phyloP scores from a whole-genome alignment of 2,113 vertebrate species.

The Pogona vitticeps region DNA sequence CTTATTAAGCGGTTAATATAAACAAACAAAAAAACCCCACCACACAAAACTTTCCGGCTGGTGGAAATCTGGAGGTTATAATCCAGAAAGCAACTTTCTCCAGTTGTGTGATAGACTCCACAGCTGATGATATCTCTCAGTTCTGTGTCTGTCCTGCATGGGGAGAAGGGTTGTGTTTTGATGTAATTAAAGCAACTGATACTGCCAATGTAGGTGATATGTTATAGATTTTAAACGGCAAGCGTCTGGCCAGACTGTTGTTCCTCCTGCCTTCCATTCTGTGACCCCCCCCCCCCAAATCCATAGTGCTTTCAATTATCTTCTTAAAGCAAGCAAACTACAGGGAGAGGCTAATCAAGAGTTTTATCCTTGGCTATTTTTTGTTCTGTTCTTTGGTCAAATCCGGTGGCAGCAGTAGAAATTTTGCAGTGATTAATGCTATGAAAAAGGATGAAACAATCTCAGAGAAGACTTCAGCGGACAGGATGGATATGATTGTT shows the following conservation, averaged over 20 bases:
- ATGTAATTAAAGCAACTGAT: slow-evolving; percentile 61
- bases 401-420: slow-evolving; percentile 48
- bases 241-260: slow-evolving; percentile 58
- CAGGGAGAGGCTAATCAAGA: slow-evolving; percentile 64
- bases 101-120: slow-evolving; percentile 43
- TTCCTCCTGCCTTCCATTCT: slow-evolving; percentile 35
- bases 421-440: slow-evolving; percentile 34
- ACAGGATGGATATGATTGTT: no score
- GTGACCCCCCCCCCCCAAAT: slow-evolving; percentile 10
- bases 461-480: not conserved
- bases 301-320: slow-evolving; percentile 71
- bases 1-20: slow-evolving; percentile 3
- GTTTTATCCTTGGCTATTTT: slow-evolving; percentile 51
- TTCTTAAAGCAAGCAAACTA: slow-evolving; percentile 63
- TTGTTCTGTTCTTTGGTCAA: slow-evolving; percentile 18
- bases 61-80: no score
- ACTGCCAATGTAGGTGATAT: slow-evolving; percentile 59
- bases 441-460: slow-evolving; percentile 3
- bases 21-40: no score
- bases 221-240: slow-evolving; percentile 65
- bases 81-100: no score
- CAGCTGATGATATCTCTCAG: not conserved
- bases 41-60: no score
- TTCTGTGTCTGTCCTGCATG: slow-evolving; percentile 52
- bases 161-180: slow-evolving; percentile 59